Percentiles rank a stretch among this genome's conserved stretches.
Conservation (phyloP, 2,797 vertebrate species). For the Sebastiscus albofasciatus region DNA sequence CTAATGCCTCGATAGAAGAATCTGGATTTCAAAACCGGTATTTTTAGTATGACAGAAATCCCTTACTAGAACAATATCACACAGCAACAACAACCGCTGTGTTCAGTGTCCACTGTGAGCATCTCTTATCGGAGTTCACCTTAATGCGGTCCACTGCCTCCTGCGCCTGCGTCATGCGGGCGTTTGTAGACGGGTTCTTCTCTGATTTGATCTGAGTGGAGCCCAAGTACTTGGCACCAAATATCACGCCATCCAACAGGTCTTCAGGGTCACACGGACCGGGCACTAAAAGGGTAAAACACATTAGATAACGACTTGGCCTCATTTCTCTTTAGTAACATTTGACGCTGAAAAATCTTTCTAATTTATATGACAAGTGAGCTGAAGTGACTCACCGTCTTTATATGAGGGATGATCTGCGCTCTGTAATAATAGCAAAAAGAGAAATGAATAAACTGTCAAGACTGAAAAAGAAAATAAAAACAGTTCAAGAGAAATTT, state of each 20-base stretch:
- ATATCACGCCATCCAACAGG: slow-evolving; percentile 94
- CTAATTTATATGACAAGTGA: background rate
- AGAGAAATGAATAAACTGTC: background rate
- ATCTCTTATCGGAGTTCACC: slow-evolving; percentile 70
- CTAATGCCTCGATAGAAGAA: background rate
- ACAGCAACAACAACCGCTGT: background rate
- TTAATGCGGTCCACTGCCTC: slow-evolving; percentile 95
- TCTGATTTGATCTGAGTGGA: slow-evolving; percentile 94
- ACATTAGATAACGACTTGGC: background rate
- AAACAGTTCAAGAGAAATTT: background rate
- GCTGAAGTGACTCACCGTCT: slow-evolving; percentile 81
- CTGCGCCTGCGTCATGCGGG: slow-evolving; percentile 93
- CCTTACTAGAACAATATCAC: background rate
- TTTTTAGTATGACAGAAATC: background rate
- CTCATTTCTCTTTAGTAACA: background rate
- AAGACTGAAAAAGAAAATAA: background rate
- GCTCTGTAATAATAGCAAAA: slow-evolving; percentile 58
- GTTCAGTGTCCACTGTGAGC: background rate
- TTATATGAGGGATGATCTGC: slow-evolving; percentile 82
- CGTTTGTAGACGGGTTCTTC: slow-evolving; percentile 87
- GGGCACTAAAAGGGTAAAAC: slow-evolving; percentile 79
- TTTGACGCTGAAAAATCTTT: background rate
- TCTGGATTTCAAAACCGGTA: background rate
- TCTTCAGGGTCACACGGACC: slow-evolving; percentile 97
- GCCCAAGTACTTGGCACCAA: slow-evolving; percentile 95